A percentile compares a stretch with the other conserved stretches of the same genome.
These are phyloP conservation scores for Zonitis immaculata DNA, from an alignment of 2,888 invertebrate genomes.

Conservation along the genomic window DNA sequence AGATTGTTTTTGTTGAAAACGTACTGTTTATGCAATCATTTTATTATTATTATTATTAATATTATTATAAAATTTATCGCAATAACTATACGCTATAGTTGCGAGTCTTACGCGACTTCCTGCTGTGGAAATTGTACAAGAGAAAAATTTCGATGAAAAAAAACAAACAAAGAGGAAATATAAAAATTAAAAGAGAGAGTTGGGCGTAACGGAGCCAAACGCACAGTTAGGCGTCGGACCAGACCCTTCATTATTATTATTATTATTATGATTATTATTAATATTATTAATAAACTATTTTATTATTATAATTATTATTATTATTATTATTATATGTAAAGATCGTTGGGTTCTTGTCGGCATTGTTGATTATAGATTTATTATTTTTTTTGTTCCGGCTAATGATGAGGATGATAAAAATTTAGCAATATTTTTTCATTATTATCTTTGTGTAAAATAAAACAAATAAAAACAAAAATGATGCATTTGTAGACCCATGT, in stretches of 20 bases:
- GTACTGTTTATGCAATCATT: slow-evolving; percentile 39
- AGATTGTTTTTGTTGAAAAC: slow-evolving; percentile 49
- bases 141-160: slow-evolving; percentile 2
- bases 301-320: neutral
- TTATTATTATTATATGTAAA: slow-evolving; percentile 25
- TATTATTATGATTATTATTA: neutral
- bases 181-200: neutral
- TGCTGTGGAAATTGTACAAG: slow-evolving; percentile 8
- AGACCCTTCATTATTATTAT: slow-evolving; percentile 3
- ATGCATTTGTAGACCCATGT: slow-evolving; percentile 49
- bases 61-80: slow-evolving; percentile 24
- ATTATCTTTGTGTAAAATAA: slow-evolving; percentile 49
- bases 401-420: slow-evolving; percentile 45
- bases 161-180: neutral
- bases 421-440: slow-evolving; percentile 54
- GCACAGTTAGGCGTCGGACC: slow-evolving; percentile 15
- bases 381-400: slow-evolving; percentile 43
- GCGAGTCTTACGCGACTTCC: slow-evolving; percentile 10
- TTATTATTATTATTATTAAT: too few species aligned
- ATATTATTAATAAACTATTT: slow-evolving; percentile 25
- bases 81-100: slow-evolving; percentile 19
- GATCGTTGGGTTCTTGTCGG: slow-evolving; percentile 33
- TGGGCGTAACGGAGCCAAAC: neutral
- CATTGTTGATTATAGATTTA: slow-evolving; percentile 38
- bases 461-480: too few species aligned